Evolutionary conservation across 2,888 invertebrate species (phyloP), one percentile per base, ranked within the genome.

Genomic region (Atethmia centrago): DNA sequence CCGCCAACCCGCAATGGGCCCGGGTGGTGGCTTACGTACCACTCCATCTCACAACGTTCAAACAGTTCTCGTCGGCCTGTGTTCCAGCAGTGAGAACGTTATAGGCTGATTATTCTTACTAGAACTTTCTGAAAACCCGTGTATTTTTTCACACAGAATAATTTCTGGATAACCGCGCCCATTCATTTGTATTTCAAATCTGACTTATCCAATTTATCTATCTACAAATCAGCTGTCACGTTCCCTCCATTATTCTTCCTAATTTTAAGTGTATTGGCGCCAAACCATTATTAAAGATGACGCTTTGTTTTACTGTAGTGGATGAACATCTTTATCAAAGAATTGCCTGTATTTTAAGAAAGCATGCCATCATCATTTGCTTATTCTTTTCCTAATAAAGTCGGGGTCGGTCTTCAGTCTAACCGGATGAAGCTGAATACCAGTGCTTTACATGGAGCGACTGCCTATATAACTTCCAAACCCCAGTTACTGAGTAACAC

Each of bases 211-310:
- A 73, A 73, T 73, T 51, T 36, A 45, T 61, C 12, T 9, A 47
- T 62, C 51, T n/a, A 42, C 49, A 59, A 42, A 58, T 62, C 65
- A 25, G 31, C 65, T 63, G 78, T 77, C 66, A 78, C 5, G 19
- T 51, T 4, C 21, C 3, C 53, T 49, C 51, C 31, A 58, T 78
- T 58, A 51, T 25, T 28, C 21, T 58, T 47, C 5, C 49, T 19
- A 62, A 8, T 21, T 16, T 36, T 66, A 74, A 80, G 65, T 80
- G 70, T 59, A n/a, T 75, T 67, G 79, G 80, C 79, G 79, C 80
- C 80, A 59, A 36, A 58, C 8, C 25, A 2, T 59, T 70, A 62
- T 53, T 62, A 68, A 75, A 80, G 47, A 51, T 16, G 25, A 45
- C 25, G 64, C 51, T 69, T 66, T 59, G 63, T 72, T 58, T 31